Evolutionary conservation across 2,113 vertebrate species (phyloP).

Genomic region (Pterocles gutturalis): DNA sequence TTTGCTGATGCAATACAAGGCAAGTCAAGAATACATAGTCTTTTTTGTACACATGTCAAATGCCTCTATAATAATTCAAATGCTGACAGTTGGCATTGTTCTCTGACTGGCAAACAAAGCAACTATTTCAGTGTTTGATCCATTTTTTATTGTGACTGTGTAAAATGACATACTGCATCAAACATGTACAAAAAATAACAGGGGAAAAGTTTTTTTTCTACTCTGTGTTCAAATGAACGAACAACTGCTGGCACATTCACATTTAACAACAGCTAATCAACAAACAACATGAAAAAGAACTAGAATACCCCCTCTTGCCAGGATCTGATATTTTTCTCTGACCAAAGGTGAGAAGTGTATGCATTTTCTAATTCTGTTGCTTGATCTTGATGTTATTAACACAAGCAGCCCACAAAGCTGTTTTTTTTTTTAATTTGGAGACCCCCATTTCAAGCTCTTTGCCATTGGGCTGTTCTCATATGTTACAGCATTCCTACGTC

Average conservation of each 20-base stretch:
- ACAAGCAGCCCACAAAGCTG: not conserved
- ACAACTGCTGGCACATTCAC: not conserved
- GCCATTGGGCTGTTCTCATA: accelerated
- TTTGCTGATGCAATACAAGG: constrained; percentile 71
- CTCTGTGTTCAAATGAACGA: not conserved
- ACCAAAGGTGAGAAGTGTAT: not conserved
- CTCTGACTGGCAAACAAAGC: constrained; percentile 76
- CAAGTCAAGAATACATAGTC: constrained; percentile 61
- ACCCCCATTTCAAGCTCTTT: not conserved
- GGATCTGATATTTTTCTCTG: not conserved
- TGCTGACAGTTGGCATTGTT: constrained; percentile 74
- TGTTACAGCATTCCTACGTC: not conserved
- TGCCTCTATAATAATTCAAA: constrained; percentile 73
- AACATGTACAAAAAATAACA: constrained; percentile 58
- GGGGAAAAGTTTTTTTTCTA: not conserved
- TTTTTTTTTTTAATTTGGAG: too few species aligned
- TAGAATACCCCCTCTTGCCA: not conserved
- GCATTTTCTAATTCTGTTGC: not conserved
- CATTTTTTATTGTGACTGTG: constrained; percentile 66
- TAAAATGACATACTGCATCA: constrained; percentile 69
- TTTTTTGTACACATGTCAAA: constrained; percentile 75
- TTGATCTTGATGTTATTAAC: not conserved
- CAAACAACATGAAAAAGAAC: not conserved
- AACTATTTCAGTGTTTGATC: constrained; percentile 74
- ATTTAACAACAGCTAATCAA: not conserved